Evolutionary conservation across 2,888 invertebrate species (phyloP).

Genomic region (Acleris laterana): DNA sequence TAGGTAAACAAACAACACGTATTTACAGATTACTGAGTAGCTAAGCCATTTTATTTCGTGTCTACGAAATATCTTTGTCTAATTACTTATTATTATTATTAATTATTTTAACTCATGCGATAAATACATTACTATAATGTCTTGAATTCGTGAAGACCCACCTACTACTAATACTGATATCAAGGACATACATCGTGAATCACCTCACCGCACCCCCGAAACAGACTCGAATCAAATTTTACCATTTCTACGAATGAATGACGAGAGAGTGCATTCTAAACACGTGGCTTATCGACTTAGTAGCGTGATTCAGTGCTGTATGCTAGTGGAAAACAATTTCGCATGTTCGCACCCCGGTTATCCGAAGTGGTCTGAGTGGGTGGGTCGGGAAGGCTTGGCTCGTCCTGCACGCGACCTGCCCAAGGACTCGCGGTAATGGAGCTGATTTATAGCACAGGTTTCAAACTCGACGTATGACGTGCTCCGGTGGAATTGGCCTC

Average conservation of each 20-base stretch:
- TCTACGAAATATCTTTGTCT: no score
- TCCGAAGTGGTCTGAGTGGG: conserved; percentile 51
- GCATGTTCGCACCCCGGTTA: conserved; percentile 52
- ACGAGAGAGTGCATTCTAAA: background rate
- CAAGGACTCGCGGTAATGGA: conserved; percentile 41
- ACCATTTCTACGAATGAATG: background rate
- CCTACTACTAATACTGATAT: no score
- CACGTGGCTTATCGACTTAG: background rate
- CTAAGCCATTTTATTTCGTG: background rate
- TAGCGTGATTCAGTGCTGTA: conserved; percentile 27
- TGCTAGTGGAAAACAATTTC: conserved; percentile 45
- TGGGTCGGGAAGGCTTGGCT: conserved; percentile 61
- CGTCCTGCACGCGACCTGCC: conserved; percentile 55
- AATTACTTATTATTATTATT: no score
- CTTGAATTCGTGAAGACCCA: no score
- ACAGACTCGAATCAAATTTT: no score
- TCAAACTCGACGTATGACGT: conserved; percentile 25
- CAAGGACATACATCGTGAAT: no score
- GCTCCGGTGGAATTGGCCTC: conserved; percentile 3
- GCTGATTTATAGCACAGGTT: conserved; percentile 51
- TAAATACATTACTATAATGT: no score
- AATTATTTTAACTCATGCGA: no score
- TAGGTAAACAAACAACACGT: conserved; percentile 3
- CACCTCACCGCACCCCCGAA: no score
- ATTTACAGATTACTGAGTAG: conserved; percentile 5